Percentiles rank a stretch among this genome's conserved stretches.
These are phyloP conservation scores for Papilio polyxenes DNA, from an alignment of 1,140 invertebrate genomes.

Conservation along the genomic window DNA sequence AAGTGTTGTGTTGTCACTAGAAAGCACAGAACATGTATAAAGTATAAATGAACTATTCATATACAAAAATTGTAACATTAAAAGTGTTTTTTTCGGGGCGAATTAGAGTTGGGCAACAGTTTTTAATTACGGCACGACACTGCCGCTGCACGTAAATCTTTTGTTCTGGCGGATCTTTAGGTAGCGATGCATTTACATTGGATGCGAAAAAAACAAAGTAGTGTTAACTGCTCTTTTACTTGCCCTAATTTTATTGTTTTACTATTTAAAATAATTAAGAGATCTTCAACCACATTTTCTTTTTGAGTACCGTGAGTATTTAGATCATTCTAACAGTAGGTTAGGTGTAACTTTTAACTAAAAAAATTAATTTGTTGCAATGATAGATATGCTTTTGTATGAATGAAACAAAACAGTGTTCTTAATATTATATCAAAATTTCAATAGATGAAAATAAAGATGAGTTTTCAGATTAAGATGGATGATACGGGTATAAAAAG, in stretches of 20 bases:
- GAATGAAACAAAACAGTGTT: background rate
- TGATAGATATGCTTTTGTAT: background rate
- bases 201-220: background rate
- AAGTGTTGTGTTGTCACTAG: background rate
- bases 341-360: too few relatives aligned
- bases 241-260: too few relatives aligned
- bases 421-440: background rate
- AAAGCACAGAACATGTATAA: background rate
- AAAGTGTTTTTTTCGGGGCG: background rate
- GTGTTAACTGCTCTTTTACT: background rate
- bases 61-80: background rate
- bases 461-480: background rate
- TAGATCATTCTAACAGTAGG: too few relatives aligned
- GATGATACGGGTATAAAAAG: background rate
- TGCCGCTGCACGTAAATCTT: background rate
- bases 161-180: background rate
- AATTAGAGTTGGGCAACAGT: conserved; percentile 20
- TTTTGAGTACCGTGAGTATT: too few relatives aligned
- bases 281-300: background rate
- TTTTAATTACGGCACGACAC: conserved; percentile 7
- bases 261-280: background rate
- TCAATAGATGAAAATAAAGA: background rate
- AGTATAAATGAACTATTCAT: background rate
- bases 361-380: too few relatives aligned
- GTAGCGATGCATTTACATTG: background rate